phyloP scores from a whole-genome alignment of 2,797 vertebrate species.

The Etheostoma nigrum region DNA sequence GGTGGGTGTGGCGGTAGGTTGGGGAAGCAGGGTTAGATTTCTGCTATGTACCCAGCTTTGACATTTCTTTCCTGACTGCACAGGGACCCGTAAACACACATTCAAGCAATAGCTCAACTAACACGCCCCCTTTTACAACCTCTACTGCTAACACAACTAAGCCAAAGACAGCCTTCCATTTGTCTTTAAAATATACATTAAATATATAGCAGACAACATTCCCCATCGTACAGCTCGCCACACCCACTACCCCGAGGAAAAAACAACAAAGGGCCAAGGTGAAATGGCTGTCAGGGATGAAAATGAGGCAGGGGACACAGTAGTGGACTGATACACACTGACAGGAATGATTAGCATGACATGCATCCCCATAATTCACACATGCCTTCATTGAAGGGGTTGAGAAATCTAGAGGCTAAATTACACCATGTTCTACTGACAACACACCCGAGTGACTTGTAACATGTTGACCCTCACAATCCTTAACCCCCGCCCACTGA shows the following conservation, averaged over 20 bases:
- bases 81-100: neutral
- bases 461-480: constrained; percentile 29
- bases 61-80: constrained; percentile 34
- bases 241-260: constrained; percentile 36
- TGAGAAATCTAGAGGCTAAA: constrained; percentile 52
- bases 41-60: constrained; percentile 61
- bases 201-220: constrained; percentile 45
- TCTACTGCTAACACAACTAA: constrained; percentile 12
- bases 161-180: constrained; percentile 1
- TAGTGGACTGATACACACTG: constrained; percentile 37
- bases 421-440: constrained; percentile 68
- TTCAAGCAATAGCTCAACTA: neutral
- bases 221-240: constrained; percentile 36
- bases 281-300: constrained; percentile 42
- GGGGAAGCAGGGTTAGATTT: constrained; percentile 55
- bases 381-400: constrained; percentile 62
- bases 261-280: constrained; percentile 55
- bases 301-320: constrained; percentile 34
- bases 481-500: neutral
- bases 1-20: constrained; percentile 60
- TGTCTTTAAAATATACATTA: constrained; percentile 15
- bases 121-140: constrained; percentile 26
- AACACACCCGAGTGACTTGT: constrained; percentile 55
- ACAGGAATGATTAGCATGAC: constrained; percentile 68
- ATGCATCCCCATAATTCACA: constrained; percentile 76